A percentile compares a stretch with the other conserved stretches of the same genome.
These are phyloP conservation scores for Musca vetustissima DNA, from an alignment of 1,140 invertebrate genomes.

Conservation along the genomic window DNA sequence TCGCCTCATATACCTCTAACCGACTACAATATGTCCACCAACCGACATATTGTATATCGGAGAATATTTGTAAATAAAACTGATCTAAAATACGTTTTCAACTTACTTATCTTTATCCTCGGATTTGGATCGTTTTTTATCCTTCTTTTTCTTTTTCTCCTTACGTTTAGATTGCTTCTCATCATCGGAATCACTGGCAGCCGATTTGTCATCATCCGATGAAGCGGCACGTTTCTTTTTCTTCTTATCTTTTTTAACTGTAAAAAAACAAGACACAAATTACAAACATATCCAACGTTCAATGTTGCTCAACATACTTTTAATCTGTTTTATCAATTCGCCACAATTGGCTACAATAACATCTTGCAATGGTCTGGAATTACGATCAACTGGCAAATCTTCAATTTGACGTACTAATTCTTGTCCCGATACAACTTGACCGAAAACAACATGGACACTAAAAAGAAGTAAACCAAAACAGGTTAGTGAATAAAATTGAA, in stretches of 20 bases:
- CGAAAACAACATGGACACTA: slow-evolving; percentile 98
- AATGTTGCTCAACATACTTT: slow-evolving; percentile 56
- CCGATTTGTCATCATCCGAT: slow-evolving; percentile 39
- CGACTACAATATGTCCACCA: too few relatives aligned
- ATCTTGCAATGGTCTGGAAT: slow-evolving; percentile 84
- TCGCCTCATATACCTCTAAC: too few relatives aligned
- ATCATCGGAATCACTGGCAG: slow-evolving; percentile 59
- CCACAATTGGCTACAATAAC: slow-evolving; percentile 87
- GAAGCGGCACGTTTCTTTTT: slow-evolving; percentile 52
- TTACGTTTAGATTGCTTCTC: slow-evolving; percentile 67
- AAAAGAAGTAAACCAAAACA: slow-evolving; percentile 50
- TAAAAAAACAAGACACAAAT: background rate
- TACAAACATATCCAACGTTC: slow-evolving; percentile 24
- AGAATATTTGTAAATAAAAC: too few relatives aligned
- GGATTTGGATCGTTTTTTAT: slow-evolving; percentile 41
- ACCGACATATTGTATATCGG: too few relatives aligned
- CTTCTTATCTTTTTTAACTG: slow-evolving; percentile 73
- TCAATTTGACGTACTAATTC: slow-evolving; percentile 97
- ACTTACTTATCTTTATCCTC: slow-evolving; percentile 43
- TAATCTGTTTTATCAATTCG: slow-evolving; percentile 80
- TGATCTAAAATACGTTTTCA: too few relatives aligned
- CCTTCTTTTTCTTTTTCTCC: slow-evolving; percentile 64
- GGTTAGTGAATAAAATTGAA: background rate
- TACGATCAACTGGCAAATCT: slow-evolving; percentile 82
- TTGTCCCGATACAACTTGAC: slow-evolving; percentile 90